Evolutionary conservation across 1,140 invertebrate species (phyloP).

Genomic region (Melitaea cinxia): DNA sequence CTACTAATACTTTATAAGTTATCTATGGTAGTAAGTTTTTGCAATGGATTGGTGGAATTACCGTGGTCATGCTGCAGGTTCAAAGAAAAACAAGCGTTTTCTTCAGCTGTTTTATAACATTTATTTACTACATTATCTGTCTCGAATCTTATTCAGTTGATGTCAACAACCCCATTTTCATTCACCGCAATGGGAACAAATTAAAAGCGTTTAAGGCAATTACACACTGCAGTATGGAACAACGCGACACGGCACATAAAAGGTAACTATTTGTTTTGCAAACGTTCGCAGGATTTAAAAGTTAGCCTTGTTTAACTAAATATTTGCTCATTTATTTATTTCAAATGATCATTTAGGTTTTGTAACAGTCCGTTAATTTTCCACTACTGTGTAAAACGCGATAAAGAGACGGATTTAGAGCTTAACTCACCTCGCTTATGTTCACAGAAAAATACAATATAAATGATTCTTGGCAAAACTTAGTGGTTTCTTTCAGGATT

Average conservation of each 20-base stretch:
- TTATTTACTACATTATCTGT: not conserved
- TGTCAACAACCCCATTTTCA: constrained; percentile 15
- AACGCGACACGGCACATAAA: constrained; percentile 28
- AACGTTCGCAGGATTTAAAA: constrained; percentile 23
- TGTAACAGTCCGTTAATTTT: not conserved
- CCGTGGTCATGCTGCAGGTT: too few species aligned
- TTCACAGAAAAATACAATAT: too few species aligned
- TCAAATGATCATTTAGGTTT: not conserved
- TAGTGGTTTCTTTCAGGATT: too few species aligned
- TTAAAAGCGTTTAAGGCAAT: constrained; percentile 35
- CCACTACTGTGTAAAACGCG: not conserved
- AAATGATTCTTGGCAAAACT: too few species aligned
- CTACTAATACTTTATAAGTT: too few species aligned
- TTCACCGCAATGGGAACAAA: constrained; percentile 20
- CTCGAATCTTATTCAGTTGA: constrained; percentile 2
- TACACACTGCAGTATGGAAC: constrained; percentile 29
- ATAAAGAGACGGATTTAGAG: too few species aligned
- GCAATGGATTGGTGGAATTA: too few species aligned
- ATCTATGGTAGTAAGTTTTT: too few species aligned
- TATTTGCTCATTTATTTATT: constrained; percentile 22
- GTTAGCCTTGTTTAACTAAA: constrained; percentile 21
- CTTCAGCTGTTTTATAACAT: too few species aligned
- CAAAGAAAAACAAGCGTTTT: too few species aligned
- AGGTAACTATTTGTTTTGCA: constrained; percentile 30
- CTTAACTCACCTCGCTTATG: too few species aligned